These are phyloP conservation scores for Diplodus sargus DNA, from an alignment of 2,797 vertebrate genomes.

Conservation along the genomic window DNA sequence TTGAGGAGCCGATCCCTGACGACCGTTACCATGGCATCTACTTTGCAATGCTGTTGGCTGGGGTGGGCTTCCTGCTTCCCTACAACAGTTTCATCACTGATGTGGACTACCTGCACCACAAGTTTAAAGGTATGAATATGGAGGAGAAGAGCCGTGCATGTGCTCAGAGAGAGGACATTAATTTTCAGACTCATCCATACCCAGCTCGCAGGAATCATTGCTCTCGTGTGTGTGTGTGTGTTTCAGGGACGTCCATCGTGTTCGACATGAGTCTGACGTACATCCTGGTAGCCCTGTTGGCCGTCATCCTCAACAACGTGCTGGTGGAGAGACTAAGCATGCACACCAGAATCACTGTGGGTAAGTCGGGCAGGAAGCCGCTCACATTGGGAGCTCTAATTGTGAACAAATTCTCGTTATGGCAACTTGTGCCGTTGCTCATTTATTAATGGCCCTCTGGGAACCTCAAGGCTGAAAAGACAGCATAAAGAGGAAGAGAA, in stretches of 20 bases:
- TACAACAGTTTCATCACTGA: conserved; percentile 99
- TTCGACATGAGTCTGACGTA: conserved; percentile 99
- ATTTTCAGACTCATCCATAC: neutral
- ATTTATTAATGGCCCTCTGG: conserved; percentile 30
- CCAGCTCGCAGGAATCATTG: neutral
- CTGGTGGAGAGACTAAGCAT: conserved; percentile 94
- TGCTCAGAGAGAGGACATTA: neutral
- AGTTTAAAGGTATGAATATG: conserved; percentile 89
- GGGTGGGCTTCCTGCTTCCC: conserved; percentile 96
- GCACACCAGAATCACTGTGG: conserved; percentile 94
- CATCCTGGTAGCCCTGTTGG: conserved; percentile 93
- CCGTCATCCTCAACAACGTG: conserved; percentile 94
- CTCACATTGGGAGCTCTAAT: conserved; percentile 2
- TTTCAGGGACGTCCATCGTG: conserved; percentile 93
- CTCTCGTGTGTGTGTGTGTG: conserved; percentile 11
- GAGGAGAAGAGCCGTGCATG: neutral
- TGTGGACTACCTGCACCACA: conserved; percentile 96
- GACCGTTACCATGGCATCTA: conserved; percentile 98
- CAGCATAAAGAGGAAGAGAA: conserved; percentile 8
- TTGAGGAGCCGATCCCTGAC: conserved; percentile 89
- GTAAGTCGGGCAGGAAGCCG: conserved; percentile 76
- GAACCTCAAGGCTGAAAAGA: conserved; percentile 13
- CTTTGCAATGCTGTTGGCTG: conserved; percentile 97
- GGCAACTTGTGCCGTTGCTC: conserved; percentile 11
- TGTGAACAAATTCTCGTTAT: conserved; percentile 8